These are phyloP conservation scores for Synchiropus splendidus DNA, from an alignment of 2,113 vertebrate species.

Conservation along the genomic window DNA sequence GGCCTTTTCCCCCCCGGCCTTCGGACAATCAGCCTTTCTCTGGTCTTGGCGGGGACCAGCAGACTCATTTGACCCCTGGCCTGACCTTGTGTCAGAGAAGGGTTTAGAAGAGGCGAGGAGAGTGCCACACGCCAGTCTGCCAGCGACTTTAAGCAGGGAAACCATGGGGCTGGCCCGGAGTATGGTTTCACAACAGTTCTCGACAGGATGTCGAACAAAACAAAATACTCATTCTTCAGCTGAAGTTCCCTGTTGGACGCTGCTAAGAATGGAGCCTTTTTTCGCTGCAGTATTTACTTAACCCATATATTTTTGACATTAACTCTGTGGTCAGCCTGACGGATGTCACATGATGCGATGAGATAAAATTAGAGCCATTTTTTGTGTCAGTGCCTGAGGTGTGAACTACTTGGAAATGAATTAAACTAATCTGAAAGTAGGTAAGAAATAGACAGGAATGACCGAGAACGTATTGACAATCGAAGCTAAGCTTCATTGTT, in stretches of 20 bases:
- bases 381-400: too few species aligned
- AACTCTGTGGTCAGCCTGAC: too few species aligned
- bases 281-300: background rate
- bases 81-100: conserved; percentile 47
- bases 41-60: conserved; percentile 34
- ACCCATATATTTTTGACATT: too few species aligned
- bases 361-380: too few species aligned
- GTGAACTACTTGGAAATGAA: too few species aligned
- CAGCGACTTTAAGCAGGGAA: conserved; percentile 10
- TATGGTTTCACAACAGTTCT: conserved; percentile 20
- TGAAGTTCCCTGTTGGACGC: background rate
- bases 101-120: conserved; percentile 33
- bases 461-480: too few species aligned
- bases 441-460: too few species aligned
- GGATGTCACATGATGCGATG: too few species aligned
- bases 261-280: too few species aligned
- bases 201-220: conserved; percentile 4
- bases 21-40: conserved; percentile 58
- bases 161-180: conserved; percentile 10
- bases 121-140: conserved; percentile 29
- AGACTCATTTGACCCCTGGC: conserved; percentile 52
- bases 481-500: too few species aligned
- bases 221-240: background rate
- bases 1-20: conserved; percentile 30
- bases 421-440: too few species aligned